Conservation (phyloP, 2,888 invertebrate genomes). For the Petrolisthes cinctipes region DNA sequence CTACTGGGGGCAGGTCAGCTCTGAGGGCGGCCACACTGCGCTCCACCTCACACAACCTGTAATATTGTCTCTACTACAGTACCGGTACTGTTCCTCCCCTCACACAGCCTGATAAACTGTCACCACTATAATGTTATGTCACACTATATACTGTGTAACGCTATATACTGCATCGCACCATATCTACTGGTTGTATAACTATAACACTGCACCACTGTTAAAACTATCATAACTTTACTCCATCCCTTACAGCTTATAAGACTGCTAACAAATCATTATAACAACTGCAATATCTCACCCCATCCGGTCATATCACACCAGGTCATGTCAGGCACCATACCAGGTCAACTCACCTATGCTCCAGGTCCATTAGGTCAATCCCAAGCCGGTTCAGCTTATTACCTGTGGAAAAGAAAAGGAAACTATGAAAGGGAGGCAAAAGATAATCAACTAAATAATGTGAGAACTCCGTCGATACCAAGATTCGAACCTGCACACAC, state of each 20-base stretch:
- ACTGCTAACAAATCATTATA: not conserved
- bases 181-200: no score
- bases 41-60: constrained; percentile 74
- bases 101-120: not conserved
- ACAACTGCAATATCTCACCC: not conserved
- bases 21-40: constrained; percentile 73
- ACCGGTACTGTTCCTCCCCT: not conserved
- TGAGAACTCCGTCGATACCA: not conserved
- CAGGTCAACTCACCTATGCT: constrained; percentile 70
- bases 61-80: constrained; percentile 3
- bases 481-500: no score
- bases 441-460: not conserved
- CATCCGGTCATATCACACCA: no score
- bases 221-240: no score
- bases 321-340: not conserved
- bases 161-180: no score
- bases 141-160: no score
- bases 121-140: not conserved
- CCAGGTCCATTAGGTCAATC: constrained; percentile 74
- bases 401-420: constrained; percentile 65
- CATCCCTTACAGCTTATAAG: no score
- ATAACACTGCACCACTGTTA: no score
- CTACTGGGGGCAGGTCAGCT: constrained; percentile 73
- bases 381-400: constrained; percentile 71
- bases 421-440: not conserved